Conservation (phyloP, 2,797 vertebrate species). For the Ctenopoma kingsleyae region DNA sequence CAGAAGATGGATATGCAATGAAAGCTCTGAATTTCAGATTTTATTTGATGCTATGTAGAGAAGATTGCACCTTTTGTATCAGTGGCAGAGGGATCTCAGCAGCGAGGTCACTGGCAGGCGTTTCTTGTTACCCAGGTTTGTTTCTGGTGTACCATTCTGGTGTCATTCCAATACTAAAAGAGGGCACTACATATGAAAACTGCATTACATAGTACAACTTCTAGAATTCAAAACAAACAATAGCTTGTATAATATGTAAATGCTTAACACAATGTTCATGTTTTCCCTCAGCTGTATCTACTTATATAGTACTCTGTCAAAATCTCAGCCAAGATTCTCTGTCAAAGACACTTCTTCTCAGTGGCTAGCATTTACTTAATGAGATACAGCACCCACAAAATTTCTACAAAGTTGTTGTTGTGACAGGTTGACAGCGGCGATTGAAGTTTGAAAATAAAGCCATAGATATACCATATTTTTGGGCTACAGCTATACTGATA, state of each 20-base stretch:
- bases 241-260: slow-evolving; percentile 18
- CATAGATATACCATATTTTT: slow-evolving; percentile 22
- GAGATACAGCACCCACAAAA: slow-evolving; percentile 12
- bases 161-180: no score
- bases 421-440: slow-evolving; percentile 11
- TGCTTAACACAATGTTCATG: neutral
- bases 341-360: slow-evolving; percentile 22
- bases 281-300: slow-evolving; percentile 1
- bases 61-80: no score
- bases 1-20: no score
- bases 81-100: no score
- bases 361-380: slow-evolving; percentile 40
- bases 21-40: no score
- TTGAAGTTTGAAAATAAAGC: slow-evolving; percentile 7
- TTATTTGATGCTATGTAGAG: no score
- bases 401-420: slow-evolving; percentile 6
- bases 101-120: no score
- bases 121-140: no score
- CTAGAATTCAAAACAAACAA: neutral
- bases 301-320: neutral
- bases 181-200: neutral
- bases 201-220: neutral
- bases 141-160: no score
- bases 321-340: neutral
- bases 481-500: slow-evolving; percentile 17